phyloP scores from a whole-genome alignment of 2,888 invertebrate species.

The Phoronis australis region DNA sequence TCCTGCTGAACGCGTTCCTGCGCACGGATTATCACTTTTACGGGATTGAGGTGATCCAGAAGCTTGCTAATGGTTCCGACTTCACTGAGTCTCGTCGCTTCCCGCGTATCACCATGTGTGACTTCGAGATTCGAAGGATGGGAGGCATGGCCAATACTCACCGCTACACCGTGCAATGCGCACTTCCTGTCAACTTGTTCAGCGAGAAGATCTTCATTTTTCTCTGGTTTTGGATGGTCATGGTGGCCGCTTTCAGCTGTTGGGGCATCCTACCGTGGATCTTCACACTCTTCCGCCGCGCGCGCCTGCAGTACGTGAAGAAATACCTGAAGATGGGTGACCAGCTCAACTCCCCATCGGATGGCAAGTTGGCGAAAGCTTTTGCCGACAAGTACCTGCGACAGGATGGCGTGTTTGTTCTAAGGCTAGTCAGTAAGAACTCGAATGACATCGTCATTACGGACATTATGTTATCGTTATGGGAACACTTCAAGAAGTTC shows the following conservation, averaged over 20 bases:
- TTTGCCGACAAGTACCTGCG: slow-evolving; percentile 48
- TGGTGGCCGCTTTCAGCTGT: slow-evolving; percentile 40
- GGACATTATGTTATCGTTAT: slow-evolving; percentile 46
- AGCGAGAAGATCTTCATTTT: slow-evolving; percentile 52
- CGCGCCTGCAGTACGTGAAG: slow-evolving; percentile 50
- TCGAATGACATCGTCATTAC: slow-evolving; percentile 49
- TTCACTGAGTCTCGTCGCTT: slow-evolving; percentile 44
- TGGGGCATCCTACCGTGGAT: slow-evolving; percentile 44
- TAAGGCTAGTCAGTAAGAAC: slow-evolving; percentile 47
- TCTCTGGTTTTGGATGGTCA: slow-evolving; percentile 51
- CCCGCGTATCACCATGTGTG: too few species aligned
- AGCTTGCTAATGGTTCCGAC: slow-evolving; percentile 49
- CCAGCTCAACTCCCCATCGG: slow-evolving; percentile 43
- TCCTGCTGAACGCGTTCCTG: slow-evolving; percentile 54
- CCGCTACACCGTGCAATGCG: too few species aligned
- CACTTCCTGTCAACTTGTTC: too few species aligned
- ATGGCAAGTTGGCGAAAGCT: slow-evolving; percentile 45
- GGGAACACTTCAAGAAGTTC: too few species aligned
- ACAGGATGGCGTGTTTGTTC: slow-evolving; percentile 49
- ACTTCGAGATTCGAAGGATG: slow-evolving; percentile 52
- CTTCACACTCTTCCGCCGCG: slow-evolving; percentile 49
- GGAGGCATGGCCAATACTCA: slow-evolving; percentile 47
- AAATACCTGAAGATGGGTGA: slow-evolving; percentile 55
- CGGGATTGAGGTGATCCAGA: slow-evolving; percentile 54
- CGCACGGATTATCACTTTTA: slow-evolving; percentile 49